phyloP scores from a whole-genome alignment of 2,888 invertebrate species.

The Tiphia femorata region DNA sequence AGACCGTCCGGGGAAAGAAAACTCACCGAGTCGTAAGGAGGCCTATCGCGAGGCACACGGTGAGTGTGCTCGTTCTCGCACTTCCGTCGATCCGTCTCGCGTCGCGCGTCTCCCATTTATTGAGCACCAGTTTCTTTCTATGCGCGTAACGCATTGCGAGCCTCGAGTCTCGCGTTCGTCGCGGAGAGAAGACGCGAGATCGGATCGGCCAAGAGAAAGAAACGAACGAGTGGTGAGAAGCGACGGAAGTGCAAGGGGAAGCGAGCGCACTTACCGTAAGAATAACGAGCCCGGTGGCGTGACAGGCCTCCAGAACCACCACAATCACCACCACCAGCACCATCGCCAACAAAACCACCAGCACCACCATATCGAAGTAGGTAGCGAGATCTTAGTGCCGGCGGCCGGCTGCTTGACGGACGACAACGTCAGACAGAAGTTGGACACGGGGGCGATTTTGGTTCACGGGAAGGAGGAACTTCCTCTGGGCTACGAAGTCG shows the following conservation, averaged over 20 bases:
- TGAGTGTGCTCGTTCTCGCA: conserved; percentile 52
- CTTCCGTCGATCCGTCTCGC: background rate
- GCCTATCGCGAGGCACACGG: conserved; percentile 59
- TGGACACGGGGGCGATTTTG: conserved; percentile 69
- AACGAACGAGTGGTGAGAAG: background rate
- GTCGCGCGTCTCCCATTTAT: conserved; percentile 22
- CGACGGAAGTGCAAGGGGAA: background rate
- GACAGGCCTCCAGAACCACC: conserved; percentile 48
- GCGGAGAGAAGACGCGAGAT: background rate
- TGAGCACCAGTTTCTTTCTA: conserved; percentile 43
- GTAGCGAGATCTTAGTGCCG: conserved; percentile 64
- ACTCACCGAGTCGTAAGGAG: conserved; percentile 50
- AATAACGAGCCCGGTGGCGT: conserved; percentile 37
- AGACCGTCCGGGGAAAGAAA: conserved; percentile 46
- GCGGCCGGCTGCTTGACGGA: conserved; percentile 62
- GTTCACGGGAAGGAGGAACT: conserved; percentile 79
- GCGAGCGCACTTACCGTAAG: conserved; percentile 18
- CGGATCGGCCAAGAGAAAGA: no score
- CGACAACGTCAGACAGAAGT: conserved; percentile 69
- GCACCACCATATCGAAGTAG: conserved; percentile 63
- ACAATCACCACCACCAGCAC: conserved; percentile 44
- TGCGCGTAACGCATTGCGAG: background rate
- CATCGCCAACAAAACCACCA: conserved; percentile 28
- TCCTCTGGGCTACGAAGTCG: conserved; percentile 71
- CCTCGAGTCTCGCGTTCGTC: background rate